Evolutionary conservation across 2,113 vertebrate genomes (phyloP).

Genomic region (Pelodiscus sinensis): DNA sequence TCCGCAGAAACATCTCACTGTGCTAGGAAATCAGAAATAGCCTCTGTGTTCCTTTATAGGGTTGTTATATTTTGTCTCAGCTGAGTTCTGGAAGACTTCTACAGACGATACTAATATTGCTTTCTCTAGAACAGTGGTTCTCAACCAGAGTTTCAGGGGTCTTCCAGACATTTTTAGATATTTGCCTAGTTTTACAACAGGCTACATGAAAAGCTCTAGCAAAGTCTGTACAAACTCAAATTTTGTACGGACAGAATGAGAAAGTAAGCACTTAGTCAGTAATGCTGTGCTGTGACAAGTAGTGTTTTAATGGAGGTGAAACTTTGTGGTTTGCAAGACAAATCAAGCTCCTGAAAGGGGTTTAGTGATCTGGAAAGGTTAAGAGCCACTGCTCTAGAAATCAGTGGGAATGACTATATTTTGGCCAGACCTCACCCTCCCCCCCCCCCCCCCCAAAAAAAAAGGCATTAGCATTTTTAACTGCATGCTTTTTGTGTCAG

Average conservation of each 20-base stretch:
- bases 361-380: no score
- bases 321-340: no score
- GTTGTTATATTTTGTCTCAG: constrained; percentile 49
- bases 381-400: constrained; percentile 26
- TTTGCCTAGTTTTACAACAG: no score
- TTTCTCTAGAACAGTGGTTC: constrained; percentile 12
- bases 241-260: no score
- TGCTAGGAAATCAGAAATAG: constrained; percentile 43
- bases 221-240: no score
- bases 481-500: constrained; percentile 60
- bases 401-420: constrained; percentile 55
- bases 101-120: constrained; percentile 37
- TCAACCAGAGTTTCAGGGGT: no score
- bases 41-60: constrained; percentile 23
- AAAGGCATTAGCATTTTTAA: constrained; percentile 63
- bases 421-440: neutral
- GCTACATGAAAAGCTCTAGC: no score
- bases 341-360: no score
- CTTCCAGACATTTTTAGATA: no score
- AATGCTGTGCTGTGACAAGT: no score
- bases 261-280: no score
- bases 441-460: neutral
- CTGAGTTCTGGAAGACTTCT: constrained; percentile 40
- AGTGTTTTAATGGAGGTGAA: no score
- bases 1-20: constrained; percentile 32